These are phyloP conservation scores for Notarius lentiginosus DNA, from an alignment of 2,113 vertebrate species.

Conservation along the genomic window DNA sequence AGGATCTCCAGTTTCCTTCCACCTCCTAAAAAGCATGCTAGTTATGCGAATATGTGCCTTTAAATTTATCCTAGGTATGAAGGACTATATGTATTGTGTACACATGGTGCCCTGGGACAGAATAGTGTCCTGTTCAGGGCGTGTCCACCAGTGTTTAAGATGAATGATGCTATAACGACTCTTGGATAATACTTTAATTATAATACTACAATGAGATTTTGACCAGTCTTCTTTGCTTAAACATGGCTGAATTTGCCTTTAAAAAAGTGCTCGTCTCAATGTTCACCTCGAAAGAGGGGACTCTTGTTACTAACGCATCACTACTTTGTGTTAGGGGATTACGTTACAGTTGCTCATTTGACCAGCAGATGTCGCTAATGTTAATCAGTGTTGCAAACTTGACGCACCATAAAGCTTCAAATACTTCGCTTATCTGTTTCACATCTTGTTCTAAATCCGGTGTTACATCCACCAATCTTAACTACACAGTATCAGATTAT, in stretches of 20 bases:
- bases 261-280: not conserved
- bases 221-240: not conserved
- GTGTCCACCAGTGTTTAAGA: not conserved
- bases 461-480: not conserved
- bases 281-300: not conserved
- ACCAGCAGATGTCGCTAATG: not conserved
- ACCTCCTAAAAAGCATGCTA: not conserved
- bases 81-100: no score
- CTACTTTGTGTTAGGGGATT: not conserved
- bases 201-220: no score
- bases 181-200: not conserved
- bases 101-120: not conserved
- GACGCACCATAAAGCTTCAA: not conserved
- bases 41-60: not conserved
- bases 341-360: not conserved
- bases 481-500: not conserved
- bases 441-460: not conserved
- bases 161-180: not conserved
- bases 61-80: no score
- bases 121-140: not conserved
- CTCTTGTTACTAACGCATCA: not conserved
- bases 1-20: not conserved
- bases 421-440: not conserved
- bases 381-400: not conserved
- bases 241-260: not conserved